Evolutionary conservation across 1,140 invertebrate species (phyloP), one percentile per base, ranked within the genome.

Genomic region (Dendroctonus valens): DNA sequence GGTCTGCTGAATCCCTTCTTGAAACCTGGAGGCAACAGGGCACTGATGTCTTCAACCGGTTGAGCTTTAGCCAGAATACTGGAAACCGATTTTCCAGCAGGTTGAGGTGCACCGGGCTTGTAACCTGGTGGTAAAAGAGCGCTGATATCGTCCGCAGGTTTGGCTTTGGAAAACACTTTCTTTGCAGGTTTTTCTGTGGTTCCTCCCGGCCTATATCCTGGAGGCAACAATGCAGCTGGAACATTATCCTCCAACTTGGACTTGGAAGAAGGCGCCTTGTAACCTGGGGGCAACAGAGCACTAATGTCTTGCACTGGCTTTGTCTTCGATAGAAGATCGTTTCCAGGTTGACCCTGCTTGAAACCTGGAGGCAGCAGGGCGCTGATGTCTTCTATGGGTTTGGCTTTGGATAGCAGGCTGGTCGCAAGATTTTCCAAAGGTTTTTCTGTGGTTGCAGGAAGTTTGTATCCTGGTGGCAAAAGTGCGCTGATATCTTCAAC

Each of bases 401-500:
- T 67, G 4, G 69, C 65, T 49, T 65, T 67, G 6, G 49, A 15
- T 15, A 44, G 12, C n/a, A 51, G 38, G 26, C 26, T 37, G 5
- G 14, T 12, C 4, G 8, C 12, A 46, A 46, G 8, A 46, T 4
- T 46, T 2, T 46, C 12, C 12, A 46, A 46, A 46, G 50, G 37
- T 38, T 15, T 37, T 11, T 40, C 52, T 2, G 8, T 15, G 3
- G 9, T 12, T 11, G 44, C 39, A 8, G 58, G 44, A 9, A 50
- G 57, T 66, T 75, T 75, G 53, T 78, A 88, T 67, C 83, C 85
- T 26, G 85, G 83, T 3, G 86, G 86, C 68, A 89, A 74, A 9
- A 89, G 78, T n/a, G 83, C 76, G 52, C 83, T 81, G 46, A 89
- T 81, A 63, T 90, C 79, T n/a, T 86, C 87, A 2, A 83, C 71